These are phyloP conservation scores for Ifrita kowaldi DNA, from an alignment of 2,113 vertebrate species.

Conservation along the genomic window DNA sequence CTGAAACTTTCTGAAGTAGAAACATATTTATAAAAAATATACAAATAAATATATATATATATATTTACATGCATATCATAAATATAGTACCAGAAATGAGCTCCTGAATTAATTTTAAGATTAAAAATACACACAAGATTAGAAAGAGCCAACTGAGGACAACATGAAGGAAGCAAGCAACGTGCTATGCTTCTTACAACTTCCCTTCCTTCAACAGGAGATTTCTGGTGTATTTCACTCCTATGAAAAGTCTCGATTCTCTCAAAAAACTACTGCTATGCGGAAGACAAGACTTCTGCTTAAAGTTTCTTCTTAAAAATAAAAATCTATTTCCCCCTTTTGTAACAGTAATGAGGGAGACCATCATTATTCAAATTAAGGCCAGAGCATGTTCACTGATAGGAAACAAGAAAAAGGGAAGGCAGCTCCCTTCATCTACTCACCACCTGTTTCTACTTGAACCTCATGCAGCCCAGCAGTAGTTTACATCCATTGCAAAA, in stretches of 20 bases:
- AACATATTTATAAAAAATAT: neutral
- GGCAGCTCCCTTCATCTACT: neutral
- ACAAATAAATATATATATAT: neutral
- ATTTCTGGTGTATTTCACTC: neutral
- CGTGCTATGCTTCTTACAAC: accelerated
- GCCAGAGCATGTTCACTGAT: neutral
- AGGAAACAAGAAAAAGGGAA: neutral
- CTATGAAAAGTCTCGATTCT: neutral
- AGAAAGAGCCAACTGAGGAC: neutral
- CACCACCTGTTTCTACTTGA: neutral
- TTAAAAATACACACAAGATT: neutral
- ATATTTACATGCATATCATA: neutral
- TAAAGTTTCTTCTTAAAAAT: neutral
- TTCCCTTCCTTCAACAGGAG: neutral
- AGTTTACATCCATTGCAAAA: neutral
- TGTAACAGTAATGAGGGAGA: neutral
- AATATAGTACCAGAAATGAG: neutral
- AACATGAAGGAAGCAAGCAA: neutral
- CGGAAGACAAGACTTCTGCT: neutral
- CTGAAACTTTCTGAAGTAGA: neutral
- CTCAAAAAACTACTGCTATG: neutral
- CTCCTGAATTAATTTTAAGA: neutral
- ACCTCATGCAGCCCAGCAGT: neutral
- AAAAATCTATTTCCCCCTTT: neutral
- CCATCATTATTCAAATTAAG: neutral